Conservation (phyloP, 2,888 invertebrate species). For the Tortricodes alternella region DNA sequence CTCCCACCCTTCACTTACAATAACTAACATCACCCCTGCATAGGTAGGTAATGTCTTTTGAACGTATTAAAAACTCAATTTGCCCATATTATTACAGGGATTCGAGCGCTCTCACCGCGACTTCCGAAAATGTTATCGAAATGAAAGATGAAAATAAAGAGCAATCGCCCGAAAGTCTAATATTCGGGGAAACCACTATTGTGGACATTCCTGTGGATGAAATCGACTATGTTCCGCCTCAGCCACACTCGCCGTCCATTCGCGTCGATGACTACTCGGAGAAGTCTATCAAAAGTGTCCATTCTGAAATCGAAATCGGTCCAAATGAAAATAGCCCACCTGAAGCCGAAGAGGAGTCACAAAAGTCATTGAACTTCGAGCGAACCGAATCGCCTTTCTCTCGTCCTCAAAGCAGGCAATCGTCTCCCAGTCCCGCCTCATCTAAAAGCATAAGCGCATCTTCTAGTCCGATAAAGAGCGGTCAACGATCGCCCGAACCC, state of each 20-base stretch:
- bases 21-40: not conserved
- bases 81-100: constrained; percentile 62
- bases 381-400: constrained; percentile 28
- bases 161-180: constrained; percentile 36
- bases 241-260: constrained; percentile 64
- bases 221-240: constrained; percentile 40
- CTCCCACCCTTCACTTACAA: constrained; percentile 1
- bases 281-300: constrained; percentile 47
- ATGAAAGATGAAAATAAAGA: constrained; percentile 34
- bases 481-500: constrained; percentile 52
- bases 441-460: constrained; percentile 46
- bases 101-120: constrained; percentile 61
- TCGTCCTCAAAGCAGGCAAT: constrained; percentile 45
- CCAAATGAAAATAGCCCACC: constrained; percentile 1
- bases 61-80: constrained; percentile 11
- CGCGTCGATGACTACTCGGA: constrained; percentile 66
- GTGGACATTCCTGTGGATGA: constrained; percentile 39
- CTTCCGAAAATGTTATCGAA: constrained; percentile 46
- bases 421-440: constrained; percentile 42
- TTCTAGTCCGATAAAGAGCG: constrained; percentile 49
- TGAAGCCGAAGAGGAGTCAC: constrained; percentile 36
- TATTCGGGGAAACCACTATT: constrained; percentile 41
- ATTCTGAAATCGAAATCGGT: constrained; percentile 38
- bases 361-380: constrained; percentile 38
- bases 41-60: not conserved